phyloP scores from a whole-genome alignment of 2,797 vertebrate species.

The Furcifer pardalis region DNA sequence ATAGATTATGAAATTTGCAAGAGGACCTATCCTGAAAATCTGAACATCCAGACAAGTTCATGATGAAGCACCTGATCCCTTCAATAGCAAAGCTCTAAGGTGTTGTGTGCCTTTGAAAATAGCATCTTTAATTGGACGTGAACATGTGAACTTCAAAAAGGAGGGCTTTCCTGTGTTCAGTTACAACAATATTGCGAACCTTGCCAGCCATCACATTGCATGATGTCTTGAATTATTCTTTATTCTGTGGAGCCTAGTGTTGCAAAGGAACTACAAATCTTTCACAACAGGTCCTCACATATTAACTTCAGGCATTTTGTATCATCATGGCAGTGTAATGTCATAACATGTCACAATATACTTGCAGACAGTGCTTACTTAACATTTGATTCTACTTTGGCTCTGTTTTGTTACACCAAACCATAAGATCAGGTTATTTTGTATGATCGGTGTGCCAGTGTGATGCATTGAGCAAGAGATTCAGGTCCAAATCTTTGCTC shows the following conservation, averaged over 20 bases:
- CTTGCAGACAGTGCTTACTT: not conserved
- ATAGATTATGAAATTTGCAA: no score
- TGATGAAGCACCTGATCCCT: no score
- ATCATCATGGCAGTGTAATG: no score
- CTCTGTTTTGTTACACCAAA: not conserved
- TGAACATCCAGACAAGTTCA: no score
- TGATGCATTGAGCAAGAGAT: not conserved
- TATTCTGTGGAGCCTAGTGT: not conserved
- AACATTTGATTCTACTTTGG: not conserved
- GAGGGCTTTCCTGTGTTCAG: no score
- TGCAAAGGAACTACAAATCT: not conserved
- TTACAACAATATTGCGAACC: not conserved
- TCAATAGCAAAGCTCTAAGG: not conserved
- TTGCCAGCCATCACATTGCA: not conserved
- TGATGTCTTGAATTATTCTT: not conserved
- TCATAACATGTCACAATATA: no score
- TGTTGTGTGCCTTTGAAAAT: not conserved
- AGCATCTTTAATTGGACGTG: not conserved
- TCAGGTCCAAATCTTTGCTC: not conserved
- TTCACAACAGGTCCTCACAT: no score
- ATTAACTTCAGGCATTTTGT: not conserved
- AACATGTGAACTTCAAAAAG: no score
- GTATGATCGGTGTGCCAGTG: not conserved
- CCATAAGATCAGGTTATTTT: not conserved
- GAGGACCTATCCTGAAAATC: no score